Percentiles rank a stretch among this genome's conserved stretches.
These are phyloP conservation scores for Passerina amoena DNA, from an alignment of 2,113 vertebrate species.

Conservation along the genomic window DNA sequence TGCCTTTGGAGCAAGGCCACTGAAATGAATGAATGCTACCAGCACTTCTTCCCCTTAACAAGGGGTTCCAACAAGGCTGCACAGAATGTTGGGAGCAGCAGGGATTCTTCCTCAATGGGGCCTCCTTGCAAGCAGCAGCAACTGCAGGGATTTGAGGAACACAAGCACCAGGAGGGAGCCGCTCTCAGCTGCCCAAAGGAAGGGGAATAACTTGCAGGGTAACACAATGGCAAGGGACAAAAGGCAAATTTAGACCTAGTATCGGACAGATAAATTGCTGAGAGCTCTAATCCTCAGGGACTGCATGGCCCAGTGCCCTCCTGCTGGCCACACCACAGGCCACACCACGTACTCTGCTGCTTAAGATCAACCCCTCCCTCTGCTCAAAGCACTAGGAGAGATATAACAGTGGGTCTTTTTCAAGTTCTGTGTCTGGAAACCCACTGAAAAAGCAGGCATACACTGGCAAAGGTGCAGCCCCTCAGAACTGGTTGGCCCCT, in stretches of 20 bases:
- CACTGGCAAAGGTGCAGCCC: background rate
- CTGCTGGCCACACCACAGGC: background rate
- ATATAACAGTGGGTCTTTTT: fast-evolving
- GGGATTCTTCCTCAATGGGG: background rate
- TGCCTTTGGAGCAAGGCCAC: background rate
- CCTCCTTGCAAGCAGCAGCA: background rate
- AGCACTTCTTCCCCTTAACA: background rate
- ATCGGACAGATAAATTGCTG: background rate
- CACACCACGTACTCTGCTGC: background rate
- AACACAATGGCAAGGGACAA: background rate
- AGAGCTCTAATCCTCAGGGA: background rate
- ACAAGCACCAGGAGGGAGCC: background rate
- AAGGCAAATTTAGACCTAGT: background rate
- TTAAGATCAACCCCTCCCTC: background rate
- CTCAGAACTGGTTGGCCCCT: background rate
- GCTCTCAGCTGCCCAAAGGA: background rate
- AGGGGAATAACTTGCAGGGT: background rate
- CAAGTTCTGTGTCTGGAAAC: background rate
- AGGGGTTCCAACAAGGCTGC: background rate
- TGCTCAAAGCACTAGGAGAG: background rate
- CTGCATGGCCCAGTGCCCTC: background rate
- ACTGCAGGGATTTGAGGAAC: background rate
- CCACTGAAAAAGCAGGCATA: background rate
- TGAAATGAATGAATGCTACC: background rate
- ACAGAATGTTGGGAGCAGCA: background rate